Evolutionary conservation across 2,888 invertebrate genomes (phyloP), one percentile per base, ranked within the genome.

Genomic region (Tiliacea citrago): DNA sequence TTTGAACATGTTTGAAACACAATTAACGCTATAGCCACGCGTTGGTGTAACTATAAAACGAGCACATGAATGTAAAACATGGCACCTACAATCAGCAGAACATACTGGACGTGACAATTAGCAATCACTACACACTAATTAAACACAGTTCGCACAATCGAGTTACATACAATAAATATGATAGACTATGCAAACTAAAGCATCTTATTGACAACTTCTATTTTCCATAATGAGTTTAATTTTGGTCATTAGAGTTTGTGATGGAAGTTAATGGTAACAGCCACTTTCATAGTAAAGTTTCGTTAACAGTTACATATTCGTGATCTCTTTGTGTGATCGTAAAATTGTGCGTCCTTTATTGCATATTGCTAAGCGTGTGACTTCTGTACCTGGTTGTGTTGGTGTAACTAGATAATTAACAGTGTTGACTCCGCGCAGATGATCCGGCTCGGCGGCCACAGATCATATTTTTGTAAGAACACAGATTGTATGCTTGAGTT

Each of bases 1-100:
- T 66, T 18, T 7, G 10, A 39, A 66, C 16, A n/a, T 55, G 10
- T 53, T 66, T n/a, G 10, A 39, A 16, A 53, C 9, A 66, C 9
- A 35, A 57, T 8, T 9, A 13, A 57, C 16, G 10, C 9, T 21
- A 29, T 29, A 4, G 24, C 13, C 6, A n/a, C 13, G 21, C 16
- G 12, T 57, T 39, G 65, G 60, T 75, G 75, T 75, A 80, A 75
- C 45, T 69, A 18, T 5, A 13, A 29, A 45, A n/a, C 35, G 0
- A 53, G n/a, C 9, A 35, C 6, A 13, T 24, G 1, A 24, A n/a
- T 77, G 53, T 72, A 7, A 47, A 60, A 39, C 71, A 29, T n/a
- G 21, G 21, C 53, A 21, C 53, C 42, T 53, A 55, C 53, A 61
- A 65, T 61, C 42, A 55, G 42, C 42, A 35, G 10, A 21, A 65